These are phyloP conservation scores for Hemicrepidius hirtus DNA, from an alignment of 2,888 invertebrate species.

Conservation along the genomic window DNA sequence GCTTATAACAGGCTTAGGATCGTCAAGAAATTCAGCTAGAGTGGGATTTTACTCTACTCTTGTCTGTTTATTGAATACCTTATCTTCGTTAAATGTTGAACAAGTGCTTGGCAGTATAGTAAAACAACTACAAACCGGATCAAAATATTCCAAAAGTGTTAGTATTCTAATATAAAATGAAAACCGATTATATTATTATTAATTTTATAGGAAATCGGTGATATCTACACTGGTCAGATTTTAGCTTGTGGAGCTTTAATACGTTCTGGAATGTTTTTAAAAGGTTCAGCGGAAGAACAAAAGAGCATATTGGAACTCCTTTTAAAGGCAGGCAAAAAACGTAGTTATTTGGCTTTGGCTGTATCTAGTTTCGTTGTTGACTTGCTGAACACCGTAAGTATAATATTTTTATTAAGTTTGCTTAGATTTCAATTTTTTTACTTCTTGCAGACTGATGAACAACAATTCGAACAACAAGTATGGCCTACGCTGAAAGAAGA, in stretches of 20 bases:
- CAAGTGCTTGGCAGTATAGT: slow-evolving; percentile 77
- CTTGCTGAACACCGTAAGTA: slow-evolving; percentile 74
- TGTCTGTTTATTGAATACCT: slow-evolving; percentile 75
- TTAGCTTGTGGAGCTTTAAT: slow-evolving; percentile 82
- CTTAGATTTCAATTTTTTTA: slow-evolving; percentile 21
- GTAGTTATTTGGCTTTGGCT: slow-evolving; percentile 78
- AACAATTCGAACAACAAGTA: slow-evolving; percentile 74
- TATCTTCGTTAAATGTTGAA: slow-evolving; percentile 72
- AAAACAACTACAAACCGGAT: slow-evolving; percentile 78
- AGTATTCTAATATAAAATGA: slow-evolving; percentile 65
- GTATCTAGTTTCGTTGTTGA: slow-evolving; percentile 78
- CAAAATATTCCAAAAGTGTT: slow-evolving; percentile 80
- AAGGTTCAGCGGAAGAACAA: slow-evolving; percentile 73
- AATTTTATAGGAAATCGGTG: slow-evolving; percentile 83
- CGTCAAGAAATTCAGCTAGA: slow-evolving; percentile 78
- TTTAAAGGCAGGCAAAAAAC: slow-evolving; percentile 76
- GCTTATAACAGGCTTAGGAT: slow-evolving; percentile 82
- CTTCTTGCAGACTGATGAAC: slow-evolving; percentile 73
- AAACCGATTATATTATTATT: too few species aligned
- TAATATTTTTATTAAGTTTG: background rate
- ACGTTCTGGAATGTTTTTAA: slow-evolving; percentile 77
- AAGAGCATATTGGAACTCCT: slow-evolving; percentile 71
- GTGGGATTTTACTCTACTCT: slow-evolving; percentile 82
- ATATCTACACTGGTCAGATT: slow-evolving; percentile 82
- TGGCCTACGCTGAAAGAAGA: slow-evolving; percentile 79